Percentiles rank a stretch among this genome's conserved stretches.
Conservation (phyloP, 1,140 invertebrate genomes). For the Sycophaga agraensis region DNA sequence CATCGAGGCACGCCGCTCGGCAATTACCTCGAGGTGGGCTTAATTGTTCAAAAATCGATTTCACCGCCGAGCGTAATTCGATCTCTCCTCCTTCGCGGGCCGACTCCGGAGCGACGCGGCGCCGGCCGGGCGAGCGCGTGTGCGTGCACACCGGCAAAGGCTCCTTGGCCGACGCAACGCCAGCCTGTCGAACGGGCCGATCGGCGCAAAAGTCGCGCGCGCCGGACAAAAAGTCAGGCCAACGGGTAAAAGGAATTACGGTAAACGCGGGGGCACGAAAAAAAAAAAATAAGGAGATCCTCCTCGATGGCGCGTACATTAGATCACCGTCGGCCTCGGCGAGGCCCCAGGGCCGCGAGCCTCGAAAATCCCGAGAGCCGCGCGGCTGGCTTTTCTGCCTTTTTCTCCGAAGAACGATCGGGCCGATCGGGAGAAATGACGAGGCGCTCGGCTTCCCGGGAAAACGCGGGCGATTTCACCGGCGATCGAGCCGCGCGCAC, state of each 20-base stretch:
- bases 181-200: too few relatives aligned
- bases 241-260: neutral
- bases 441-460: neutral
- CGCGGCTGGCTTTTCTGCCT: too few relatives aligned
- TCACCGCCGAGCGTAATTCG: neutral
- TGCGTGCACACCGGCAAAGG: too few relatives aligned
- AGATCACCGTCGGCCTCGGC: constrained; percentile 8
- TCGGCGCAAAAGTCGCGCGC: too few relatives aligned
- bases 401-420: too few relatives aligned
- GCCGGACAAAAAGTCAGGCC: neutral
- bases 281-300: constrained; percentile 7
- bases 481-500: neutral
- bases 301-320: neutral
- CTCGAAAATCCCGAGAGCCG: too few relatives aligned
- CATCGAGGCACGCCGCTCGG: neutral
- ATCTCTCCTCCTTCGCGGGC: neutral
- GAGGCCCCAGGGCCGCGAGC: too few relatives aligned
- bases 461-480: neutral
- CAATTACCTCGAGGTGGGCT: constrained; percentile 1
- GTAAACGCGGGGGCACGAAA: constrained; percentile 12
- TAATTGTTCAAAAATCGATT: constrained; percentile 6
- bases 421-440: constrained; percentile 15
- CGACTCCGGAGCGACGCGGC: too few relatives aligned
- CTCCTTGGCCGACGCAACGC: too few relatives aligned
- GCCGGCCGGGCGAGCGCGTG: too few relatives aligned